phyloP scores from a whole-genome alignment of 2,797 vertebrate genomes.

The Semotilus atromaculatus region DNA sequence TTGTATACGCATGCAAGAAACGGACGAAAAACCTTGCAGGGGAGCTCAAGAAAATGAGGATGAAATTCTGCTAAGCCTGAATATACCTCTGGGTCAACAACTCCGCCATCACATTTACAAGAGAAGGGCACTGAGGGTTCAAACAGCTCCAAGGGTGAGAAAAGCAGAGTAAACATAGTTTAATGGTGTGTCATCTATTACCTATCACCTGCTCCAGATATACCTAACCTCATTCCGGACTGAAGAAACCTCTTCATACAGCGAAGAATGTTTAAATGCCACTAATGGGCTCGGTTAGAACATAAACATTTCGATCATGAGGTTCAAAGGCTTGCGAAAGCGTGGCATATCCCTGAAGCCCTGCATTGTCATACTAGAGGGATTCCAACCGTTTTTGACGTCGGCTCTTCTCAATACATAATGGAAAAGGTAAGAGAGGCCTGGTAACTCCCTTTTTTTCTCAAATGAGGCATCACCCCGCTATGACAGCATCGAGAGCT shows the following conservation, averaged over 20 bases:
- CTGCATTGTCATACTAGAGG: slow-evolving; percentile 16
- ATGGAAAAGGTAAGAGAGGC: slow-evolving; percentile 25
- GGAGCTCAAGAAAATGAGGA: slow-evolving; percentile 19
- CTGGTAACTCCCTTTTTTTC: slow-evolving; percentile 6
- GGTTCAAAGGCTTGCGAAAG: slow-evolving; percentile 11
- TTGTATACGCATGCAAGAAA: slow-evolving; percentile 5
- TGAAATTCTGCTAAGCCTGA: slow-evolving; percentile 27
- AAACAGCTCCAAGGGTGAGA: slow-evolving; percentile 28
- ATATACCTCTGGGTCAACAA: slow-evolving; percentile 24
- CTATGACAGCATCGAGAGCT: slow-evolving; percentile 31
- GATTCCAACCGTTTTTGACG: slow-evolving; percentile 18
- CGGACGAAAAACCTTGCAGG: neutral
- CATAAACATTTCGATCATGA: neutral
- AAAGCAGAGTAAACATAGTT: slow-evolving; percentile 37
- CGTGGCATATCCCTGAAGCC: neutral
- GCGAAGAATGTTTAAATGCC: neutral
- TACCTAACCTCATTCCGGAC: neutral
- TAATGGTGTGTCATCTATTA: slow-evolving; percentile 21
- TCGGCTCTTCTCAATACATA: slow-evolving; percentile 19
- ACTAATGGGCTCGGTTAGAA: neutral
- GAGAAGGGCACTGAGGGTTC: slow-evolving; percentile 33
- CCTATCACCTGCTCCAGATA: slow-evolving; percentile 23
- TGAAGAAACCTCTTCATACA: neutral
- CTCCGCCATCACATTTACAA: slow-evolving; percentile 30
- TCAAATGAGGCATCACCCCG: neutral